Base-by-base conservation (phyloP, 2,113 vertebrate species). In the Oplegnathus fasciatus region DNA sequence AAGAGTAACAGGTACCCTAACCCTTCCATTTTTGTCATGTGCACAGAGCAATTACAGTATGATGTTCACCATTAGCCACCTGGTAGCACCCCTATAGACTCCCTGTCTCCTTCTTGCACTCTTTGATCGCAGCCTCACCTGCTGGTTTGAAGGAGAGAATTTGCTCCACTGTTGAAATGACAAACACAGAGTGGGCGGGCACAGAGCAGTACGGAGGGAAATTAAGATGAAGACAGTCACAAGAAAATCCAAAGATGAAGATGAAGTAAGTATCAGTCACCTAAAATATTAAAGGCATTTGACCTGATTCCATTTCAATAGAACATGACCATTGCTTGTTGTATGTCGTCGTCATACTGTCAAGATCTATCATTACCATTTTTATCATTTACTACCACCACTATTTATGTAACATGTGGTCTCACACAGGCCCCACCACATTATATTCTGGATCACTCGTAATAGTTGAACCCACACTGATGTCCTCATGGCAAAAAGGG, bases 41-140 rank as follows among this genome's bases (percentile, higher is more conserved):
- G 26, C 17, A 26, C 70, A 52, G 80, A 90, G 70, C 75, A 93
- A 86, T 93, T 91, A 88, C 75, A 87, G 82, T 78, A 88, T 62
- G 75, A 86, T 87, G 78, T 55, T 91, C 66, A 75, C 84, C 77
- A 89, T 82, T 87, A 88, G 86, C 82, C 92, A 93, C 84, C 92
- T 93, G 93, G 89, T 62, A 72, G 72, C 58, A 55, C 4, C 65
- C 42, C n/a, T 40, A 75, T 61, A 92, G 90, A 92, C 92, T 83
- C 65, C 28, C 75, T 70, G 80, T 84, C 88, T 91, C 89, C 85
- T 74, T 54, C 50, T 52, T 1, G 10, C 28, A 11, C 69, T 78
- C 87, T 93, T 86, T 94, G 80, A 93, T 68, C 82, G 52, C 82
- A 83, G 80, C 34, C 60, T 30, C 28, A 77, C 87, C 84, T 85